A percentile compares a stretch with the other conserved stretches of the same genome.
Conservation (phyloP, 1,140 invertebrate genomes). For the Drosophila oshimai region DNA sequence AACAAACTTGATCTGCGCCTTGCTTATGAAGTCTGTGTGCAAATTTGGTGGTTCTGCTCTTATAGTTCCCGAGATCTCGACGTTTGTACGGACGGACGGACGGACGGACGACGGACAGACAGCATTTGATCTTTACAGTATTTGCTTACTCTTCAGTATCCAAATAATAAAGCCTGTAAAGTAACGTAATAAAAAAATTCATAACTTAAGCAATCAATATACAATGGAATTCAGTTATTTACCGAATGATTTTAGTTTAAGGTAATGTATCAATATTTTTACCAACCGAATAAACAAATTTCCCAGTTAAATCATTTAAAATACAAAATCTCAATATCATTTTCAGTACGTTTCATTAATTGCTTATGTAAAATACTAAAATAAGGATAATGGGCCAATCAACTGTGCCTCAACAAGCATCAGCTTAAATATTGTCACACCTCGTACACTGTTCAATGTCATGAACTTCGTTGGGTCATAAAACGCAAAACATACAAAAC, state of each 20-base stretch:
- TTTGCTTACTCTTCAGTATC: too few species aligned
- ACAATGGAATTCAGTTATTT: not conserved
- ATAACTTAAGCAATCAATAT: not conserved
- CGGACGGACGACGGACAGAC: too few species aligned
- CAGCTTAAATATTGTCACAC: constrained; percentile 49
- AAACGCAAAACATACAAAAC: constrained; percentile 53
- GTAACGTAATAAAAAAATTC: not conserved
- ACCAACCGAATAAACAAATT: not conserved
- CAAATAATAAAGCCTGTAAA: too few species aligned
- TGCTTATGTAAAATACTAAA: constrained; percentile 9
- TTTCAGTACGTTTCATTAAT: constrained; percentile 39
- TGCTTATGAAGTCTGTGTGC: too few species aligned
- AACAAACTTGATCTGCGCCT: too few species aligned
- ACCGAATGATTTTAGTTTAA: not conserved
- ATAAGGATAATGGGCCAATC: constrained; percentile 52
- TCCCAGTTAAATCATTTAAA: not conserved
- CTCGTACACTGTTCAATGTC: constrained; percentile 61
- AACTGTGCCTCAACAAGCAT: constrained; percentile 22
- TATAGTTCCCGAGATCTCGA: too few species aligned
- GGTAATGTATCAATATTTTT: not conserved
- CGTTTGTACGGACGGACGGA: too few species aligned
- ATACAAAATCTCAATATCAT: constrained; percentile 29
- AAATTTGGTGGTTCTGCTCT: too few species aligned
- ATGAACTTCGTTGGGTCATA: constrained; percentile 75
- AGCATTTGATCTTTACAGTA: too few species aligned